A percentile compares a stretch with the other conserved stretches of the same genome.
Evolutionary conservation across 2,797 vertebrate species (phyloP).

Genomic region (Galago senegalensis): DNA sequence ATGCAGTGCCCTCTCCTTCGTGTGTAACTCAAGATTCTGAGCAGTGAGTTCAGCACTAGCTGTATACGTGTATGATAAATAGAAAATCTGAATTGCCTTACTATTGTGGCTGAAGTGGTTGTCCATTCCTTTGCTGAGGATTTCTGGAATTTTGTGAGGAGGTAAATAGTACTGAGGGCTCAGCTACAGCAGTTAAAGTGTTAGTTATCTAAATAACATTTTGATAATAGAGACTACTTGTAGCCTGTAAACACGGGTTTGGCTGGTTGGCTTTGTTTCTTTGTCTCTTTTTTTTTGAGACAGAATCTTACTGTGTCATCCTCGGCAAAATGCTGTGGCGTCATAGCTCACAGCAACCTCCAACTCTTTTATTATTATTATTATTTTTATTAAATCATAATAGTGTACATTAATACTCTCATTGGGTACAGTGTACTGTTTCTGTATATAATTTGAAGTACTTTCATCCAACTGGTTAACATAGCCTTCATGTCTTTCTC

Average conservation of each 20-base stretch:
- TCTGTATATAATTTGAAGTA: too few species aligned
- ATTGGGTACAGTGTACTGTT: too few species aligned
- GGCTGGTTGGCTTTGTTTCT: neutral
- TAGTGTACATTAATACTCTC: too few species aligned
- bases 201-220: neutral
- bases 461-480: too few species aligned
- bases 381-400: too few species aligned
- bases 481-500: too few species aligned
- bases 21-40: neutral
- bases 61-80: neutral
- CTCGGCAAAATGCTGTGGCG: too few species aligned
- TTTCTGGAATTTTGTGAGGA: neutral
- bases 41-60: slow-evolving; percentile 9
- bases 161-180: neutral
- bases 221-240: neutral
- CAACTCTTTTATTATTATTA: too few species aligned
- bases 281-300: neutral
- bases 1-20: neutral
- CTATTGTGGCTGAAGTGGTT: neutral
- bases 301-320: too few species aligned
- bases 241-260: neutral
- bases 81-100: slow-evolving; percentile 16
- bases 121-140: neutral
- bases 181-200: neutral
- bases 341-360: too few species aligned